phyloP scores from a whole-genome alignment of 2,888 invertebrate genomes.

The Tipula helvola region DNA sequence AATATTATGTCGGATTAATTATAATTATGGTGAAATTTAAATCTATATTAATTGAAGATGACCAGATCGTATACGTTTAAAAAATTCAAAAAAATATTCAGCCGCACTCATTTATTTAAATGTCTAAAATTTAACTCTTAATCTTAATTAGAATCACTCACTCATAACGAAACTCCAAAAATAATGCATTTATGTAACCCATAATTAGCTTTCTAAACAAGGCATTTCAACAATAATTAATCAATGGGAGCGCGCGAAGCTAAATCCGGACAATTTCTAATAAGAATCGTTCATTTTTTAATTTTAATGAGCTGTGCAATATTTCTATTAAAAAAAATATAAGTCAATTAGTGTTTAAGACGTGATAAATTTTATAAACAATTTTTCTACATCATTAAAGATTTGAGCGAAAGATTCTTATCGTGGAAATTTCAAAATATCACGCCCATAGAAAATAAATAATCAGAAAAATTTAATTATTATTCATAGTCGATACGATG shows the following conservation, averaged over 20 bases:
- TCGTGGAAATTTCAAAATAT: neutral
- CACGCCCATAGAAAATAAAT: neutral
- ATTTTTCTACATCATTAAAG: neutral
- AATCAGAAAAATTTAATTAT: neutral
- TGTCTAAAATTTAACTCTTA: neutral
- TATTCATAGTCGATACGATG: neutral
- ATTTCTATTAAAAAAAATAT: neutral
- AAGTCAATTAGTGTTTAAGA: neutral
- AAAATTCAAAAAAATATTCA: neutral
- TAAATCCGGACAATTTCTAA: neutral
- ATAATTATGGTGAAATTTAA: too few relatives aligned
- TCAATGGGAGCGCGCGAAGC: neutral
- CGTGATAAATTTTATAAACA: neutral
- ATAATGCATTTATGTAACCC: neutral
- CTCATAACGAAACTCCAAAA: neutral
- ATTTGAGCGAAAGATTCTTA: neutral
- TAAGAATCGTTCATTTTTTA: neutral
- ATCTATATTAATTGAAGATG: neutral
- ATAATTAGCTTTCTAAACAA: neutral
- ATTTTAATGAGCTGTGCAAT: neutral
- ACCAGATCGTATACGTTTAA: too few relatives aligned
- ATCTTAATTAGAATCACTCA: neutral
- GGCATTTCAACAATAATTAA: neutral
- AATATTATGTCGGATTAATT: too few relatives aligned
- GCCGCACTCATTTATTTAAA: neutral